These are phyloP conservation scores for Rhynchotus rufescens DNA, from an alignment of 2,797 vertebrate species.

Conservation along the genomic window DNA sequence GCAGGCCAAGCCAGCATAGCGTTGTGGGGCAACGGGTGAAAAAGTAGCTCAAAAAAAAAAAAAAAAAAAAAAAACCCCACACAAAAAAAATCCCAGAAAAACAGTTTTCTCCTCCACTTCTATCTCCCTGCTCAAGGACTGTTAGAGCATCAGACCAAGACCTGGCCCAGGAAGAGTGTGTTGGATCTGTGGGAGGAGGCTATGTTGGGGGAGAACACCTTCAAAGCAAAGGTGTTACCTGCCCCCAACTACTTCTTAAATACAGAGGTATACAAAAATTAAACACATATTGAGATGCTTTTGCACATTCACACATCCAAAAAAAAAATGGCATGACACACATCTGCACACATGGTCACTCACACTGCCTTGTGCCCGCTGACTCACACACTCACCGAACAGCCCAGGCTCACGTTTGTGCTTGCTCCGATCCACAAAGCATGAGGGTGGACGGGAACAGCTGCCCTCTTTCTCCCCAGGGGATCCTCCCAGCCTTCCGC, in stretches of 20 bases:
- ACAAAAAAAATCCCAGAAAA: too few relatives aligned
- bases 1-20: background rate
- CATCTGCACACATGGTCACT: background rate
- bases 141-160: background rate
- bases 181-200: background rate
- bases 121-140: background rate
- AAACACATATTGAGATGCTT: constrained; percentile 14
- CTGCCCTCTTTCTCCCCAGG: constrained; percentile 1
- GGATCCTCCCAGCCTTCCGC: background rate
- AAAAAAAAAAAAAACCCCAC: too few relatives aligned
- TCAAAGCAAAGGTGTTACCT: background rate
- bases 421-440: constrained; percentile 11
- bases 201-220: background rate
- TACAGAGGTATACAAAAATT: constrained; percentile 2
- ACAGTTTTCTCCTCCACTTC: background rate
- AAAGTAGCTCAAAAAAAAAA: background rate
- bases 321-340: constrained; percentile 30
- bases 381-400: constrained; percentile 16
- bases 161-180: background rate
- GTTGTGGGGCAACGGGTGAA: background rate
- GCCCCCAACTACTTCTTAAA: background rate
- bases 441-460: constrained; percentile 23
- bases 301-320: constrained; percentile 45
- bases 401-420: constrained; percentile 31
- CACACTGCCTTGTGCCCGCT: constrained; percentile 3